phyloP scores from a whole-genome alignment of 2,888 invertebrate genomes.

The Drosophila greeni region DNA sequence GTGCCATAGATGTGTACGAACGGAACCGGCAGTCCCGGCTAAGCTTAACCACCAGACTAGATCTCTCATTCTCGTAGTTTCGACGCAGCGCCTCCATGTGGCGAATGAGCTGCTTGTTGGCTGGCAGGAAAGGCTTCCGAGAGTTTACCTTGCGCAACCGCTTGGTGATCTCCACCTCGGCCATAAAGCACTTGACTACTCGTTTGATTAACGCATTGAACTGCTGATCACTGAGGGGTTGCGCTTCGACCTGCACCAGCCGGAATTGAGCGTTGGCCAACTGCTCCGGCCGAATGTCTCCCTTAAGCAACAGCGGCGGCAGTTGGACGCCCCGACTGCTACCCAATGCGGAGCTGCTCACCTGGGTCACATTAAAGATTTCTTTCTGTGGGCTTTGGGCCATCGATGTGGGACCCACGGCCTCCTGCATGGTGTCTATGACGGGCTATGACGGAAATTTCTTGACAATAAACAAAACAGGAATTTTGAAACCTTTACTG shows the following conservation, averaged over 20 bases:
- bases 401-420: no score
- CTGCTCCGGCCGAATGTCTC: constrained; percentile 16
- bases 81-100: constrained; percentile 12
- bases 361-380: constrained; percentile 9
- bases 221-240: constrained; percentile 23
- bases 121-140: background rate
- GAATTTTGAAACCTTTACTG: constrained; percentile 6
- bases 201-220: constrained; percentile 30
- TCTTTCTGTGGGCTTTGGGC: no score
- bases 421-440: background rate
- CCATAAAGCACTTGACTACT: constrained; percentile 29
- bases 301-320: constrained; percentile 7
- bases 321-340: constrained; percentile 3
- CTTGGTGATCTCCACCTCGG: constrained; percentile 34
- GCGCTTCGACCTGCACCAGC: constrained; percentile 12
- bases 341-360: constrained; percentile 16
- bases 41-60: constrained; percentile 25
- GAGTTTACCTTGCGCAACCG: constrained; percentile 13
- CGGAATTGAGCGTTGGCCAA: constrained; percentile 16
- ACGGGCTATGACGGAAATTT: background rate
- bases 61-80: constrained; percentile 24
- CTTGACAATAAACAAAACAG: constrained; percentile 1
- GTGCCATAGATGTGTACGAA: background rate
- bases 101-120: background rate
- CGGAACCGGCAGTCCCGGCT: constrained; percentile 21